phyloP scores from a whole-genome alignment of 2,113 vertebrate genomes.

The Aythya baeri region DNA sequence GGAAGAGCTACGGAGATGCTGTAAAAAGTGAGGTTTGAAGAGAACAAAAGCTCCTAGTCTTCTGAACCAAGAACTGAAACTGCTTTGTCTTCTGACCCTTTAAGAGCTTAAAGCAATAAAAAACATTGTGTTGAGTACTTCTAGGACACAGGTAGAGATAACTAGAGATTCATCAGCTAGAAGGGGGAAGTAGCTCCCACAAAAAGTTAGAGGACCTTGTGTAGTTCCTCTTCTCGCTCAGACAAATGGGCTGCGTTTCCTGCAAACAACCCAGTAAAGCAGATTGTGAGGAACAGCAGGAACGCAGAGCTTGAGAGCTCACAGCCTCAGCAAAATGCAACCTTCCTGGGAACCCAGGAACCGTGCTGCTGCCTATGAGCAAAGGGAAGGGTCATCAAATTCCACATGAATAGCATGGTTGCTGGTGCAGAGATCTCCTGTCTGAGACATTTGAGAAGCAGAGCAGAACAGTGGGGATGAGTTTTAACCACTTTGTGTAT shows the following conservation, averaged over 20 bases:
- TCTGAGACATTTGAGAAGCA: neutral
- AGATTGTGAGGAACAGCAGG: neutral
- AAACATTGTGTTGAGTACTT: neutral
- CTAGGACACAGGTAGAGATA: neutral
- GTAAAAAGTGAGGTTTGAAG: neutral
- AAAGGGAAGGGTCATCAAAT: neutral
- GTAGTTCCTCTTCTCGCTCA: neutral
- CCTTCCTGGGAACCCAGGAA: neutral
- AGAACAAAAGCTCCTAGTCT: neutral
- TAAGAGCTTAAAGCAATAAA: neutral
- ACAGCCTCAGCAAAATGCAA: neutral
- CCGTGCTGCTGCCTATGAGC: accelerated
- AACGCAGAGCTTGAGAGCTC: neutral
- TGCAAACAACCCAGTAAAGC: neutral
- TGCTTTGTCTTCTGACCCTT: neutral
- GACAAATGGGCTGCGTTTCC: neutral
- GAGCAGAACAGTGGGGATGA: neutral
- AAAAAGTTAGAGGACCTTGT: neutral
- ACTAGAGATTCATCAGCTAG: neutral
- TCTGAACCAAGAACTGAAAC: neutral
- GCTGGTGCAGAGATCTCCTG: neutral
- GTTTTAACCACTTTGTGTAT: neutral
- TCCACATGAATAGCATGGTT: neutral
- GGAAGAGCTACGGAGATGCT: neutral
- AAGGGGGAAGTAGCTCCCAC: neutral